Base-by-base conservation (phyloP, 35 echinoderm and acorn worm species). In the Diadema setosum region DNA sequence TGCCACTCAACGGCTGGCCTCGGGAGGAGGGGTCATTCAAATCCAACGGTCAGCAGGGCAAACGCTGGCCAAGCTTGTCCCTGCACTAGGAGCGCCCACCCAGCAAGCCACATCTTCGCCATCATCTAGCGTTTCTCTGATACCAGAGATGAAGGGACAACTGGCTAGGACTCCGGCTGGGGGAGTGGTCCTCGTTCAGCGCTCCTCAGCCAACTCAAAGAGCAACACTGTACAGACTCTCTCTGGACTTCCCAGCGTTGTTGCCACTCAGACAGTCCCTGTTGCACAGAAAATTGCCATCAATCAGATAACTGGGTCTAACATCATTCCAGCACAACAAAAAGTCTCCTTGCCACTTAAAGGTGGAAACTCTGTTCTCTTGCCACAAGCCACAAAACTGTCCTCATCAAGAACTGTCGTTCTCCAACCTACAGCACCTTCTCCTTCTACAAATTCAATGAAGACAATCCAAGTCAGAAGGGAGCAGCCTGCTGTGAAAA, bases 61-160 rank as follows among this genome's bases (percentile, higher is more conserved):
- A 24, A 49, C 88, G 3, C n/a, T 87, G 2, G 83, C 89, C 4
- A 96, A 96, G 78, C 65, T 96, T 35, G 63, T 91, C 23, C 84
- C 83, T 59, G 48, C 88, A 5, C 58, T 83, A 46, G 80, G 73
- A 84, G 33, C 75, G 29, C 85, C 78, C 16, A 12, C 37, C 17
- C 52, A 87, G 57, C 27, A 46, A 18, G 30, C 52, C 61, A 15
- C 31, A 26, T 20, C 86, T n/a, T 49, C 80, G 36, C 32, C 78
- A 36, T 39, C 81, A 37, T 39, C 70, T 33, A 90, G 95, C 20
- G 82, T 97, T 4, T 93, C 87, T 5, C 57, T 97, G 11, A 84
- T 97, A 75, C 95, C 95, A 27, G 95, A 97, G 33, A 86, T 87
- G 45, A 97, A 97, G 43, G 91, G 95, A 12, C 91, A 93, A 14